Evolutionary conservation across 2,888 invertebrate species (phyloP).

Genomic region (Ditula angustiorana): DNA sequence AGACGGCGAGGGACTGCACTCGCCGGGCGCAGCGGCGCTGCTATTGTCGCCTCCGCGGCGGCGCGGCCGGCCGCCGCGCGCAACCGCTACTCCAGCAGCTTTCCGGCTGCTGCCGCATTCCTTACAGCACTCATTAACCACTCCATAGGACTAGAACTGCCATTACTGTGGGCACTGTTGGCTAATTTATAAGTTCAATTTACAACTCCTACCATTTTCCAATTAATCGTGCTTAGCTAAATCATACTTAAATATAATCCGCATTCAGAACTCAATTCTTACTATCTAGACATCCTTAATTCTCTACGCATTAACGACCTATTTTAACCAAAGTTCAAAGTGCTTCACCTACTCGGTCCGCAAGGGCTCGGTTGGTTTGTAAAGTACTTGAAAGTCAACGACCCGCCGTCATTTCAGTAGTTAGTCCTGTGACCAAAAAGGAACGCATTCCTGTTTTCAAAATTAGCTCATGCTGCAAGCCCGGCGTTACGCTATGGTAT

Average conservation of each 20-base stretch:
- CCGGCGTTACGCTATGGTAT: slow-evolving; percentile 70
- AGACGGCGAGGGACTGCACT: slow-evolving; percentile 27
- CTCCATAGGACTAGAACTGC: too few species aligned
- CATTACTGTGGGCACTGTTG: too few species aligned
- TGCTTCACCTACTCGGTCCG: not conserved
- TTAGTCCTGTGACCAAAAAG: slow-evolving; percentile 44
- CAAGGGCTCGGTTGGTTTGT: not conserved
- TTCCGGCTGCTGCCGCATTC: too few species aligned
- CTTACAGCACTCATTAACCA: too few species aligned
- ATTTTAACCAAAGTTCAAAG: not conserved
- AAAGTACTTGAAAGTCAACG: slow-evolving; percentile 49
- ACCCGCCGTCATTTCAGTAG: slow-evolving; percentile 46
- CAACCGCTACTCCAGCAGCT: too few species aligned
- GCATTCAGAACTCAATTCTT: too few species aligned
- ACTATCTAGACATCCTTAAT: too few species aligned
- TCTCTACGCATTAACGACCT: too few species aligned
- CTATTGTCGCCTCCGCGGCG: slow-evolving; percentile 20
- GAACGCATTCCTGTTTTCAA: slow-evolving; percentile 59
- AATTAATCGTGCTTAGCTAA: too few species aligned
- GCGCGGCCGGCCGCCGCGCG: not conserved
- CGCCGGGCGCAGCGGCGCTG: slow-evolving; percentile 18
- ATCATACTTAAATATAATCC: too few species aligned
- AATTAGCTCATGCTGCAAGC: slow-evolving; percentile 67
- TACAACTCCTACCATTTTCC: too few species aligned
- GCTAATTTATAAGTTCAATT: too few species aligned